Base-by-base conservation (phyloP, 2,797 vertebrate genomes). In the Craterocephalus amniculus region DNA sequence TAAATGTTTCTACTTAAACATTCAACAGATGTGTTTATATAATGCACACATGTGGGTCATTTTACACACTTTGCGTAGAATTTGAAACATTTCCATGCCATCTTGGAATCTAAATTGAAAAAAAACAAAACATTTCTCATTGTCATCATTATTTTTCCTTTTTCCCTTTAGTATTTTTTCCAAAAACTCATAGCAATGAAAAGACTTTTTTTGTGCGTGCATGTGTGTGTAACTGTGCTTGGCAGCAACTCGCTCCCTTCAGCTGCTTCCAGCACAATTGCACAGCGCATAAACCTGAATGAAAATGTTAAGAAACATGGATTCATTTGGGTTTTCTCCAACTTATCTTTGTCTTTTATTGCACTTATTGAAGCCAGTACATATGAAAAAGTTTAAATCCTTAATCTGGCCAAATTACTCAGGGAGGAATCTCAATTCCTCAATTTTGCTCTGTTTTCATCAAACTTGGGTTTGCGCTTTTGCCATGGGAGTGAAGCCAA, bases 401-500 rank as follows among this genome's bases (percentile, higher is more conserved):
- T 52, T n/a, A 63, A 84, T 59, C 60, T 63, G 58, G 75, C 63
- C 85, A 82, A 64, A 74, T 82, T 84, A n/a, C 80, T 84, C 74
- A 67, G 72, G 72, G 84, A 87, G 80, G 76, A 88, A 82, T 84
- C 85, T 84, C 83, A 83, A 84, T 52, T 52, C 49, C 14, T 87
- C 78, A 72, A 85, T 88, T 88, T 90, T 63, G 57, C 68, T 83
- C 65, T 27, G 36, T 85, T 91, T 92, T 88, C 83, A 83, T 87
- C 83, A 74, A 85, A 80, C 67, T 70, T 70, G 45, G 22, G 72
- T 85, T 87, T 84, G 85, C 4, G 78, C 74, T 85, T 74, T 81
- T 78, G 87, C 78, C 84, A 79, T n/a, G 7, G 83, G 76, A 88
- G 76, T 18, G 1, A 40, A 76, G 91, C 89, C 91, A 86, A 93